Conservation (phyloP, 37 sponge, comb jelly and placozoan genomes). For the Agelas oroides region DNA sequence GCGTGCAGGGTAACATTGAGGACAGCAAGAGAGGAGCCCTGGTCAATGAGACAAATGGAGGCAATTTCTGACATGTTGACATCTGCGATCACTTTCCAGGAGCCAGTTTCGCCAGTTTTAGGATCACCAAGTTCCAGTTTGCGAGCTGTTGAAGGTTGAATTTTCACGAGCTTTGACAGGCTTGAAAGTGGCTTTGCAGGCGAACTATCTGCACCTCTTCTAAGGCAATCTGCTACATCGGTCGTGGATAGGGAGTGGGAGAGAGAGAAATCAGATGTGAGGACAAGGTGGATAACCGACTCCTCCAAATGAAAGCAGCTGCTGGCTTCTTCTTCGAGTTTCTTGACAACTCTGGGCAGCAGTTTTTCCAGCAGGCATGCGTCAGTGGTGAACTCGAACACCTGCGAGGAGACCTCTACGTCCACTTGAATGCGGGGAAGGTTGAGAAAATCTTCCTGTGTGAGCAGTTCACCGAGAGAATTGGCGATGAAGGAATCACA, state of each 20-base stretch:
- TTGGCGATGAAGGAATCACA: constrained; percentile 19
- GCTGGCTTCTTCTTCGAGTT: neutral
- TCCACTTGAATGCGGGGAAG: constrained; percentile 47
- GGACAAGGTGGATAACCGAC: neutral
- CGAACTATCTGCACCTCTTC: too few species aligned
- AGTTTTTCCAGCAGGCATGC: constrained; percentile 8
- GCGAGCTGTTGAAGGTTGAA: constrained; percentile 31
- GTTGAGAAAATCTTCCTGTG: constrained; percentile 1
- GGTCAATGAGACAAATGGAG: neutral
- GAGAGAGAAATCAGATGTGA: neutral
- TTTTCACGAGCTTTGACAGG: too few species aligned
- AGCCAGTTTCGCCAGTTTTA: neutral
- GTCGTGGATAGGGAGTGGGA: neutral
- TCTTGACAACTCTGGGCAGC: neutral
- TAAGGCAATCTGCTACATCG: too few species aligned
- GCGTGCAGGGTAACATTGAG: neutral
- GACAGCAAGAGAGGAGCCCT: constrained; percentile 3
- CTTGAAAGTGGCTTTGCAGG: too few species aligned
- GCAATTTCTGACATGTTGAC: neutral
- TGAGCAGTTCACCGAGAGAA: neutral
- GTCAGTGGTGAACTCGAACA: constrained; percentile 16
- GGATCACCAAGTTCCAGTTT: constrained; percentile 31
- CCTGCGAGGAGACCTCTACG: constrained; percentile 12
- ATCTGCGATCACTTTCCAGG: constrained; percentile 12
- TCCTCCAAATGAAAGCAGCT: neutral